Conservation (phyloP, 2,113 vertebrate genomes). For the Mus spicilegus region DNA sequence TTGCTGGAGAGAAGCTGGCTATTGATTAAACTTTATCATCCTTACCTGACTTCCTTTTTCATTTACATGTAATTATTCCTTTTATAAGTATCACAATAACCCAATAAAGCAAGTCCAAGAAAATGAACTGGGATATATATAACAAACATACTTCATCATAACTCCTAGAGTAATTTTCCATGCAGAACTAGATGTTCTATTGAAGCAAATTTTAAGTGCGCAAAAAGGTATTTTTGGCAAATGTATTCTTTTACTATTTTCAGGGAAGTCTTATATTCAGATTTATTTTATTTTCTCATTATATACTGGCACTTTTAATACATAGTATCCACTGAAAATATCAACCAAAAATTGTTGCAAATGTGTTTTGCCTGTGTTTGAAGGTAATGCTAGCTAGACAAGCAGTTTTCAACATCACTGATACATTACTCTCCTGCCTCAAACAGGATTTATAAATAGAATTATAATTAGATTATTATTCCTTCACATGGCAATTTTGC, state of each 20-base stretch:
- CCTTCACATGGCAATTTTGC: neutral
- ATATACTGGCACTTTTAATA: neutral
- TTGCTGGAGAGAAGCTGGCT: neutral
- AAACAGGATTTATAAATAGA: neutral
- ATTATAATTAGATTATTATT: neutral
- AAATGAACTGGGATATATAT: neutral
- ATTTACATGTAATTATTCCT: neutral
- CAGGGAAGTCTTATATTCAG: neutral
- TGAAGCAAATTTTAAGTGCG: neutral
- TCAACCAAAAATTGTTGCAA: neutral
- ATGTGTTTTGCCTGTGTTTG: neutral
- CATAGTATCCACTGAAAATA: neutral
- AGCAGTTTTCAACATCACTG: neutral
- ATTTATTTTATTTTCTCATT: constrained; percentile 31
- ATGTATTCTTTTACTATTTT: neutral
- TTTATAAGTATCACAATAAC: neutral
- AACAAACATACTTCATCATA: neutral
- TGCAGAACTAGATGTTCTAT: neutral
- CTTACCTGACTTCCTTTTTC: neutral
- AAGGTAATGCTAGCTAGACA: neutral
- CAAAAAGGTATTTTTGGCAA: neutral
- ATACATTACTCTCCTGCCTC: neutral
- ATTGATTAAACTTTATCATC: neutral
- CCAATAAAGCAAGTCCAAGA: neutral
- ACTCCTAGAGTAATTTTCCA: neutral